These are phyloP conservation scores for Listronotus bonariensis DNA, from an alignment of 1,140 invertebrate species.

Conservation along the genomic window DNA sequence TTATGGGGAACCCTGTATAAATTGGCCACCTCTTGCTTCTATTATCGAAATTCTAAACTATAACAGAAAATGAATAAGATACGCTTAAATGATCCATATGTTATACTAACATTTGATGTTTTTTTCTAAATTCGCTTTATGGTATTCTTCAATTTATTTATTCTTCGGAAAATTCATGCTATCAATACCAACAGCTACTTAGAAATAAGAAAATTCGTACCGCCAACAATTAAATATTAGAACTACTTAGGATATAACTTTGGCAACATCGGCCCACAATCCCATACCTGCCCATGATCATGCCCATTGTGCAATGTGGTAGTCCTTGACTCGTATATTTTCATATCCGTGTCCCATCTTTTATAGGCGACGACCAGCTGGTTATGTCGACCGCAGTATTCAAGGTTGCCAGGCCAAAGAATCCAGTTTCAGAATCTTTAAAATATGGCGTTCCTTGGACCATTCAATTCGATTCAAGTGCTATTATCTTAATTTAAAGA, in stretches of 20 bases:
- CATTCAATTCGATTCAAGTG: conserved; percentile 11
- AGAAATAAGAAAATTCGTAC: background rate
- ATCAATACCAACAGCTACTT: background rate
- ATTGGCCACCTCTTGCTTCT: too few relatives aligned
- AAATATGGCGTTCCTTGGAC: conserved; percentile 20
- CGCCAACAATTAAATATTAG: too few relatives aligned
- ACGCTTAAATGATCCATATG: too few relatives aligned
- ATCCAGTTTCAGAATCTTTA: conserved; percentile 35
- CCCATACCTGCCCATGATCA: conserved; percentile 19
- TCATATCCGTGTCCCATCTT: conserved; percentile 46
- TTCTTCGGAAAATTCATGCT: background rate
- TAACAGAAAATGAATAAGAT: too few relatives aligned
- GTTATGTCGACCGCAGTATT: conserved; percentile 24
- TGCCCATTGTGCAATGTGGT: conserved; percentile 39
- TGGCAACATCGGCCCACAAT: background rate
- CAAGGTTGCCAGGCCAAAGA: conserved; percentile 31
- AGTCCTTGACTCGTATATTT: conserved; percentile 46
- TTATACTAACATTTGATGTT: too few relatives aligned
- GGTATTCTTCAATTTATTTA: too few relatives aligned
- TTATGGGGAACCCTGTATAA: too few relatives aligned
- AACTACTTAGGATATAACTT: too few relatives aligned
- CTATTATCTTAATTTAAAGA: conserved; percentile 25
- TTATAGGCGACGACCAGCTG: conserved; percentile 42
- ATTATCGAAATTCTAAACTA: too few relatives aligned
- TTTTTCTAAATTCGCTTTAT: too few relatives aligned